A percentile compares a stretch with the other conserved stretches of the same genome.
phyloP scores from a whole-genome alignment of 2,888 invertebrate genomes.

The Rhodophaea formosa region DNA sequence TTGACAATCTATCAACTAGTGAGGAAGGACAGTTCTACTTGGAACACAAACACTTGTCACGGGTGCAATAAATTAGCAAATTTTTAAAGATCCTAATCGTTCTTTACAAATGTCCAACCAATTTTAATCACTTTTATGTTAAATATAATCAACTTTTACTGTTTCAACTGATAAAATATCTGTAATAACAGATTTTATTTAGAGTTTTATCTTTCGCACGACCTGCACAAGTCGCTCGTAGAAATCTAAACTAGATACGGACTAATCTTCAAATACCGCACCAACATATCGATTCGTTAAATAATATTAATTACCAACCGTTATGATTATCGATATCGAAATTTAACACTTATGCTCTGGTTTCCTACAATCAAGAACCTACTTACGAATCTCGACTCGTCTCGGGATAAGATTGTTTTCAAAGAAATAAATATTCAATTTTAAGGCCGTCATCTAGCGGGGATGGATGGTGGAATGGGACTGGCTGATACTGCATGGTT shows the following conservation, averaged over 20 bases:
- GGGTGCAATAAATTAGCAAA: neutral
- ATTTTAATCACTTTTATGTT: neutral
- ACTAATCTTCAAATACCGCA: too few species aligned
- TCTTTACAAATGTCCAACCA: neutral
- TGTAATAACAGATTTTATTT: neutral
- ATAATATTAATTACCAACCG: too few species aligned
- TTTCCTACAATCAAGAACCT: too few species aligned
- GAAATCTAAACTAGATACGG: neutral
- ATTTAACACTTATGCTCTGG: too few species aligned
- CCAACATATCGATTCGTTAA: too few species aligned
- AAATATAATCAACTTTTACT: neutral
- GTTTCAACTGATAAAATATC: neutral
- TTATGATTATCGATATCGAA: too few species aligned
- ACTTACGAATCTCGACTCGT: too few species aligned
- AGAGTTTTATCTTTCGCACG: neutral
- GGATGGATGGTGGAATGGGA: too few species aligned
- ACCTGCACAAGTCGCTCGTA: neutral
- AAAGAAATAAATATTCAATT: too few species aligned
- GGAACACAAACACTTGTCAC: constrained; percentile 7
- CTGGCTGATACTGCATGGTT: too few species aligned
- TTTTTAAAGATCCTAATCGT: neutral
- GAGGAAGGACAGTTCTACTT: neutral
- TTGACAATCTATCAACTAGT: neutral
- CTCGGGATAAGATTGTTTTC: too few species aligned
- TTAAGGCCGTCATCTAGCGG: too few species aligned